Conservation (phyloP, 2,113 vertebrate species). For the Edolisoma coerulescens region DNA sequence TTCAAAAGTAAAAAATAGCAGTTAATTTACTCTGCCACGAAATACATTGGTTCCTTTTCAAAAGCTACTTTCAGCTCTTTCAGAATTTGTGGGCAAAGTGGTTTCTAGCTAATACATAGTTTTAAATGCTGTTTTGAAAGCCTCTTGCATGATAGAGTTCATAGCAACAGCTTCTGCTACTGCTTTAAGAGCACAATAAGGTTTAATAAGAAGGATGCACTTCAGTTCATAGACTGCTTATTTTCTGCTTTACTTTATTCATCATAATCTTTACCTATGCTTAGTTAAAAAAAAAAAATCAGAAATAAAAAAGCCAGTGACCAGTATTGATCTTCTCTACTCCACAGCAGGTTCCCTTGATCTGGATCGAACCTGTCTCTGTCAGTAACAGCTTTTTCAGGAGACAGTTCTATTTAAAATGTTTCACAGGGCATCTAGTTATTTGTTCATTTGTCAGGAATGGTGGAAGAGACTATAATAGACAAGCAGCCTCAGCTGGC, state of each 20-base stretch:
- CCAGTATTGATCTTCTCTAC: conserved; percentile 39
- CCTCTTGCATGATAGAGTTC: conserved; percentile 30
- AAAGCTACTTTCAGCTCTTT: conserved; percentile 49
- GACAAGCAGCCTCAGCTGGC: conserved; percentile 76
- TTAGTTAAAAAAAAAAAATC: background rate
- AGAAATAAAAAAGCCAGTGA: background rate
- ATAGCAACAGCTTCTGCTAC: conserved; percentile 13
- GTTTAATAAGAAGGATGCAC: conserved; percentile 20
- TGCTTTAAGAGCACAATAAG: conserved; percentile 28
- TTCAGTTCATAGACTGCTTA: conserved; percentile 20
- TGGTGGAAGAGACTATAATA: conserved; percentile 56
- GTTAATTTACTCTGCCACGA: conserved; percentile 1
- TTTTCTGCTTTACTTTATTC: conserved; percentile 51
- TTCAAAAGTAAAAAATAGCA: conserved; percentile 21
- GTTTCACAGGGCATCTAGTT: conserved; percentile 57
- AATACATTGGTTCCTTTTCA: conserved; percentile 40
- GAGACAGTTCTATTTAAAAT: conserved; percentile 68
- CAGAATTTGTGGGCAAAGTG: conserved; percentile 41
- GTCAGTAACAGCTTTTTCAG: conserved; percentile 57
- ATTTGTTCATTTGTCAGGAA: conserved; percentile 69
- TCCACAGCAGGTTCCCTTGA: conserved; percentile 25
- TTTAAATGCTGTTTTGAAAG: conserved; percentile 62
- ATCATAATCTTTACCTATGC: background rate
- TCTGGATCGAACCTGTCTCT: conserved; percentile 60
- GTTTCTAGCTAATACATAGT: conserved; percentile 35